Evolutionary conservation across 2,113 vertebrate species (phyloP), one percentile per base, ranked within the genome.

Genomic region (Bostrychus sinensis): DNA sequence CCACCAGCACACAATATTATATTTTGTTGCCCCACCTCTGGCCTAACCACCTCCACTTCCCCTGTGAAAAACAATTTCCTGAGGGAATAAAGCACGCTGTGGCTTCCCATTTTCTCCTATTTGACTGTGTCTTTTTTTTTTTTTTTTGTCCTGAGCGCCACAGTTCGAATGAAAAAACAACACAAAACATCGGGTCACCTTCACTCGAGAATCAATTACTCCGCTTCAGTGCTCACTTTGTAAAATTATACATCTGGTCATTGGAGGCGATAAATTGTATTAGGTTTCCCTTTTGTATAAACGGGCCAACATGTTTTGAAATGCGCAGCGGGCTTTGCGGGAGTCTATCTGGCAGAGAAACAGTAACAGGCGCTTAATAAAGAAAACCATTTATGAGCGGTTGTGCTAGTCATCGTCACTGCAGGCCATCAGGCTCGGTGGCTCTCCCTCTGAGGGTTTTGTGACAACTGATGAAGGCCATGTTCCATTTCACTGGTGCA

Each of bases 121-220:
- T 73, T 68, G 46, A 66, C 63, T 69, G 16, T 53, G 32, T 73
- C 10, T 64, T 56, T 60, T 41, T 41, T 48, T 50, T 56, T 42
- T 20, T 32, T 64, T 50, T 41, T 64, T 55, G 37, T 53, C 37
- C 65, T 19, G 12, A 34, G n/a, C n/a, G 13, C 37, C 14, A 39
- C 10, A 9, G 36, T 45, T 38, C 42, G 10, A 51, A 42, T 66
- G 11, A 20, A 42, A 86, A 81, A 87, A n/a, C 89, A 90, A 89
- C 88, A 89, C 88, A 92, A 93, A 93, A 90, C 90, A 86, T 34
- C 84, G 92, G 91, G 92, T 93, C 92, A 95, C 94, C 93, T 95
- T 95, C 90, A 86, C 86, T 80, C 88, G 87, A 90, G 89, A 94
- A 95, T 94, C 89, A 92, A 94, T 95, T 93, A 94, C 91, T 91